Percentiles rank a stretch among this genome's conserved stretches.
Evolutionary conservation across 2,797 vertebrate genomes (phyloP).

Genomic region (Choloepus didactylus): DNA sequence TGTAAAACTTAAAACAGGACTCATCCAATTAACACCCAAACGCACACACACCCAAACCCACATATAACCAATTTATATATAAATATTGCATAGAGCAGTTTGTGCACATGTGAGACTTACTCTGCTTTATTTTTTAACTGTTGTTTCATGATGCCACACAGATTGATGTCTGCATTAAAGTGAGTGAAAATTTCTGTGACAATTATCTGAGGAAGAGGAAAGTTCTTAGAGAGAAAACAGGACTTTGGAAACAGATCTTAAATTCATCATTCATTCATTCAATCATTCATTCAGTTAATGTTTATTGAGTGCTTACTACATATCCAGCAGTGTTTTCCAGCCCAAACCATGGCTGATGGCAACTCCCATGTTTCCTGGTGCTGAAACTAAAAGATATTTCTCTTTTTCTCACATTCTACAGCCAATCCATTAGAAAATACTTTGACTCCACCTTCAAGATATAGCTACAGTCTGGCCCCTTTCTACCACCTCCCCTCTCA

Average conservation of each 20-base stretch:
- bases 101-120: background rate
- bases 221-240: background rate
- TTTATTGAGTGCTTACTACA: background rate
- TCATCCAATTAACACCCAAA: background rate
- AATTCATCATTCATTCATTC: background rate
- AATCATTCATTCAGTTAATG: background rate
- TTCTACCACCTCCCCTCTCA: accelerated
- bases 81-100: background rate
- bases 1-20: background rate
- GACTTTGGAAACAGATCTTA: background rate
- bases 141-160: background rate
- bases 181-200: background rate
- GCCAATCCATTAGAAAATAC: background rate
- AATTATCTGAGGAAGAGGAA: background rate
- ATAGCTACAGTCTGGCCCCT: background rate
- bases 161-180: background rate
- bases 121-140: background rate
- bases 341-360: background rate
- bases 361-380: background rate
- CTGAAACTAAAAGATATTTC: background rate
- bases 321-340: background rate
- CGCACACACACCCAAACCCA: background rate
- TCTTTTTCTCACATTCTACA: background rate
- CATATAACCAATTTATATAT: background rate
- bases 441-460: background rate